Evolutionary conservation across 2,888 invertebrate genomes (phyloP).

Genomic region (Perdita meconis): DNA sequence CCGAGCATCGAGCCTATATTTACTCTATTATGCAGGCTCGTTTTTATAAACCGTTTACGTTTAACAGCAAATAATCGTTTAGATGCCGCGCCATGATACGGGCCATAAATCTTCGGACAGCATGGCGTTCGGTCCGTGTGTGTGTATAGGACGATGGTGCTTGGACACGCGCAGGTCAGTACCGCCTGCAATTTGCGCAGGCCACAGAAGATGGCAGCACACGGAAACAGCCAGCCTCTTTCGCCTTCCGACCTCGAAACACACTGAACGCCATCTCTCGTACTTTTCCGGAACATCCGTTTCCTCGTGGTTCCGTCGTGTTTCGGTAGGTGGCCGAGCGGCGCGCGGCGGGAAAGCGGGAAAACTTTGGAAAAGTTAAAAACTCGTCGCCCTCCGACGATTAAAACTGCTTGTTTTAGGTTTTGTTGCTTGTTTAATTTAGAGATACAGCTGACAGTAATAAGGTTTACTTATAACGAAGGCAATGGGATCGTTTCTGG

Average conservation of each 20-base stretch:
- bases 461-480: slow-evolving; percentile 17
- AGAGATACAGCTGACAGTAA: no score
- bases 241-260: slow-evolving; percentile 53
- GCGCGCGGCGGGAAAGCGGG: slow-evolving; percentile 60
- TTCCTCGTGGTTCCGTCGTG: slow-evolving; percentile 72
- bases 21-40: slow-evolving; percentile 83
- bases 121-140: slow-evolving; percentile 68
- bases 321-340: slow-evolving; percentile 76
- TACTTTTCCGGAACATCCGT: slow-evolving; percentile 66
- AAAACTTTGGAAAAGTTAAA: slow-evolving; percentile 17
- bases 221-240: slow-evolving; percentile 49
- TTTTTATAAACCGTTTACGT: slow-evolving; percentile 81
- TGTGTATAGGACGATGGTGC: slow-evolving; percentile 73
- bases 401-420: no score
- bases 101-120: slow-evolving; percentile 78
- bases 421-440: no score
- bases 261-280: slow-evolving; percentile 79
- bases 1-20: slow-evolving; percentile 81
- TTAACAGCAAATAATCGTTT: slow-evolving; percentile 83
- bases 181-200: slow-evolving; percentile 63
- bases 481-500: slow-evolving; percentile 10
- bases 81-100: slow-evolving; percentile 83
- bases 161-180: slow-evolving; percentile 81
- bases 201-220: slow-evolving; percentile 76
- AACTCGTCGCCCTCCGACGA: not conserved